Percentiles rank a stretch among this genome's conserved stretches.
phyloP scores from a whole-genome alignment of 2,797 vertebrate species.

The Acomys russatus region DNA sequence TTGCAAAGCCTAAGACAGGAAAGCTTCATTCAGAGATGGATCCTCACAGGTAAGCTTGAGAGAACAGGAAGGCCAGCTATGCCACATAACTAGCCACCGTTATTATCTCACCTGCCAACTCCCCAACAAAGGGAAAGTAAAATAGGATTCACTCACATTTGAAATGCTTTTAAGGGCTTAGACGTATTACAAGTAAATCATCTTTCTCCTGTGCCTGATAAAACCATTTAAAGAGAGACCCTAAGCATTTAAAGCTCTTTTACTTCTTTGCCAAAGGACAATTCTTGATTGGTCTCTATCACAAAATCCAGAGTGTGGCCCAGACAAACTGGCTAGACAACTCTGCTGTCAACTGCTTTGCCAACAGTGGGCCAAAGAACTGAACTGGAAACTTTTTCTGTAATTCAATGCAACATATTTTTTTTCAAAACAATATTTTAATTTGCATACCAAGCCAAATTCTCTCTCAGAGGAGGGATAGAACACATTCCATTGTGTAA shows the following conservation, averaged over 20 bases:
- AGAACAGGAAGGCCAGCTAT: conserved; percentile 11
- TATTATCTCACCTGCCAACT: conserved; percentile 43
- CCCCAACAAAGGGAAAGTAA: conserved; percentile 48
- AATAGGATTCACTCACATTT: conserved; percentile 41
- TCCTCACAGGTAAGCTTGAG: background rate
- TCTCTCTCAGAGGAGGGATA: conserved; percentile 76
- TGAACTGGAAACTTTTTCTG: conserved; percentile 66
- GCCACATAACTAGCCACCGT: conserved; percentile 12
- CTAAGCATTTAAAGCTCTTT: conserved; percentile 63
- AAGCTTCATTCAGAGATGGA: conserved; percentile 25
- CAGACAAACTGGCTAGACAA: conserved; percentile 64
- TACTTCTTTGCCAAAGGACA: conserved; percentile 71
- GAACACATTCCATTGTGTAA: conserved; percentile 79
- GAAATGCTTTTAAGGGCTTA: conserved; percentile 59
- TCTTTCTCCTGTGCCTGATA: conserved; percentile 55
- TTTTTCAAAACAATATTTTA: conserved; percentile 83
- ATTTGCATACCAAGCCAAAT: conserved; percentile 82
- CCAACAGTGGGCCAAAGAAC: conserved; percentile 66
- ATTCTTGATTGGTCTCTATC: conserved; percentile 62
- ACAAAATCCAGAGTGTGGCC: conserved; percentile 55
- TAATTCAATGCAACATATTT: conserved; percentile 78
- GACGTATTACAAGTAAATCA: conserved; percentile 67
- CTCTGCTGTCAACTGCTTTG: conserved; percentile 65
- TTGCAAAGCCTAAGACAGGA: background rate
- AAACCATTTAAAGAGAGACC: conserved; percentile 65